Base-by-base conservation (phyloP, 2,888 invertebrate genomes). In the Sphinx pinastri region DNA sequence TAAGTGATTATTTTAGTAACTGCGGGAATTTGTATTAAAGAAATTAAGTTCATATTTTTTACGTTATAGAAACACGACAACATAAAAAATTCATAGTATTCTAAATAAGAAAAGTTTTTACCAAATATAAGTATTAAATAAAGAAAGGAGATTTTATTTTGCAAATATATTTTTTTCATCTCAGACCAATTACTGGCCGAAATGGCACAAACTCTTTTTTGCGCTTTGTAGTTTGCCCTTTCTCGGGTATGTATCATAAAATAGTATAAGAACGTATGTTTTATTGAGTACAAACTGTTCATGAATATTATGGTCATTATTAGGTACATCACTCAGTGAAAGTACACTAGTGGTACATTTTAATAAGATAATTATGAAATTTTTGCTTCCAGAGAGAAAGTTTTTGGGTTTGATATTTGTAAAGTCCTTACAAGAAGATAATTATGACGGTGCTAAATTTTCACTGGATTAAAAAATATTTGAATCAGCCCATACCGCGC, bases 401-500 rank as follows among this genome's bases (percentile, higher is more conserved):
- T 55, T 19, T 54, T 55, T 55, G 55, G 55, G 55, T 19, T 8
- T 55, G 2, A 55, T 55, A 10, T 11, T 11, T 55, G 10, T 54
- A 54, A n/a, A 19, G 11, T 16, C 16, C 16, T 19, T 16, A 19
- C 16, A 63, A 63, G 11, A 60, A 60, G n/a, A 19, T 11, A 16
- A 11, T 11, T n/a, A 60, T 63, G 60, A 63, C 59, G n/a, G 13
- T 63, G 63, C 16, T 19, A 47, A 55, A 71, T 68, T 68, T 68
- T 71, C 71, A 71, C 68, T 63, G 67, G 69, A 59, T 59, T 55
- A 68, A 63, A 54, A 55, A 63, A 38, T 47, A 6, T 55, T 68
- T 45, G 57, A 57, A 45, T 72, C 71, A 55, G 68, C 67, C 69
- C 72, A 71, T 63, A 60, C 67, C 14, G 54, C 76, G 81, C 78